A percentile compares a stretch with the other conserved stretches of the same genome.
Conservation (phyloP, 2,888 invertebrate species). For the Allolobophora icterica region DNA sequence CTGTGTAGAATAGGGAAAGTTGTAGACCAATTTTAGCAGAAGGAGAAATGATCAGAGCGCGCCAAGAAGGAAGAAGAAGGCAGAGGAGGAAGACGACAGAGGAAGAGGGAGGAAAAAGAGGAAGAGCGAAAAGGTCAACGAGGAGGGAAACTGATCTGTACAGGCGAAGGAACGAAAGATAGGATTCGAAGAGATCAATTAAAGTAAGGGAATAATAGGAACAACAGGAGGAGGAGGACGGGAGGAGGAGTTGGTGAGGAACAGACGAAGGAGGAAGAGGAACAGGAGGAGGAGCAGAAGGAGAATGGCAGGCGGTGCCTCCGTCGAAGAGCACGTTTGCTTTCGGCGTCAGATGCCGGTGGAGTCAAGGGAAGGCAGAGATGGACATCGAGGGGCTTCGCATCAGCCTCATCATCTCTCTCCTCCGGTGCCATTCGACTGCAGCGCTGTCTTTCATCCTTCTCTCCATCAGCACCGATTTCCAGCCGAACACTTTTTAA, state of each 20-base stretch:
- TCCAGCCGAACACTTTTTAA: neutral
- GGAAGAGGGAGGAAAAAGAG: no score
- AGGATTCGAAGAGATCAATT: neutral
- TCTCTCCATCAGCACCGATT: neutral
- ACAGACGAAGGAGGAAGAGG: neutral
- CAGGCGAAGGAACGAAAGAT: neutral
- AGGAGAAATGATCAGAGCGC: no score
- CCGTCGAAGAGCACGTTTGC: neutral
- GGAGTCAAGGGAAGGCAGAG: slow-evolving; percentile 6
- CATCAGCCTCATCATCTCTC: neutral
- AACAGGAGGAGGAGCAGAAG: neutral
- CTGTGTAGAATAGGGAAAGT: no score
- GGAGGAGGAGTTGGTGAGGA: neutral
- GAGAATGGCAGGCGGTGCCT: neutral
- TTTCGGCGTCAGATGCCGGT: neutral
- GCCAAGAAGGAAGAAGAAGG: no score
- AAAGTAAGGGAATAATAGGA: neutral
- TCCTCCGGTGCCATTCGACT: neutral
- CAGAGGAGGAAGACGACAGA: no score
- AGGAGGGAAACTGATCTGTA: neutral
- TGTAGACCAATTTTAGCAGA: no score
- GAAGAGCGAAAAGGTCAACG: neutral
- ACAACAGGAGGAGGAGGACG: neutral
- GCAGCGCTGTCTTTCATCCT: neutral
- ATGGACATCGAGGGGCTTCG: neutral